A percentile compares a stretch with the other conserved stretches of the same genome.
These are phyloP conservation scores for Hapalemur alaotrensis DNA, from an alignment of 2,797 vertebrate genomes.

Conservation along the genomic window DNA sequence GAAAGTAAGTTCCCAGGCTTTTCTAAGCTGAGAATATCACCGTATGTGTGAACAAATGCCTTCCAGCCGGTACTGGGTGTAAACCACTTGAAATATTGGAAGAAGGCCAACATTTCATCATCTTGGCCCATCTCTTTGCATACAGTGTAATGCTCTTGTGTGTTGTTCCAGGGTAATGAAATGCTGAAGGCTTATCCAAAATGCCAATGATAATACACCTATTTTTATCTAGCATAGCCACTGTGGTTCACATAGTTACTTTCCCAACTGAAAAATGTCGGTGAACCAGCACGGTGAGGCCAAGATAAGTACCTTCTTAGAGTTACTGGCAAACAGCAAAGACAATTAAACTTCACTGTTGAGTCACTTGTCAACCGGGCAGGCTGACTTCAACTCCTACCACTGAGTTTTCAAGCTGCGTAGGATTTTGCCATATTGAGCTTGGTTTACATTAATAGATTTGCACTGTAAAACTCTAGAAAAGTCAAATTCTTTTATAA, in stretches of 20 bases:
- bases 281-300: slow-evolving; percentile 76
- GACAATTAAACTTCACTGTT: slow-evolving; percentile 66
- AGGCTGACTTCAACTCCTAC: slow-evolving; percentile 42
- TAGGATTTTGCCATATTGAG: slow-evolving; percentile 53
- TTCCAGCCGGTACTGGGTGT: slow-evolving; percentile 80
- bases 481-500: slow-evolving; percentile 26
- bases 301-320: slow-evolving; percentile 59
- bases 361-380: slow-evolving; percentile 47
- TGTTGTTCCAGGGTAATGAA: slow-evolving; percentile 70
- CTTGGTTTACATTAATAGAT: neutral
- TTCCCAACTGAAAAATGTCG: slow-evolving; percentile 80
- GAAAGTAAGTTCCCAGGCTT: slow-evolving; percentile 74
- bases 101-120: slow-evolving; percentile 80
- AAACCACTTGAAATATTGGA: slow-evolving; percentile 78
- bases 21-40: slow-evolving; percentile 78
- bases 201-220: slow-evolving; percentile 80
- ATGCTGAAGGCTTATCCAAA: slow-evolving; percentile 78
- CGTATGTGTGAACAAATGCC: slow-evolving; percentile 69
- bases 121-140: slow-evolving; percentile 59
- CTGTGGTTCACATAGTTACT: slow-evolving; percentile 77
- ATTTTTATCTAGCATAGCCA: slow-evolving; percentile 65
- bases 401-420: neutral
- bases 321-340: slow-evolving; percentile 71
- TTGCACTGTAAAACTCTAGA: slow-evolving; percentile 1
- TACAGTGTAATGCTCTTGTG: slow-evolving; percentile 63